phyloP scores from a whole-genome alignment of 2,888 invertebrate species.

The Nezara viridula region DNA sequence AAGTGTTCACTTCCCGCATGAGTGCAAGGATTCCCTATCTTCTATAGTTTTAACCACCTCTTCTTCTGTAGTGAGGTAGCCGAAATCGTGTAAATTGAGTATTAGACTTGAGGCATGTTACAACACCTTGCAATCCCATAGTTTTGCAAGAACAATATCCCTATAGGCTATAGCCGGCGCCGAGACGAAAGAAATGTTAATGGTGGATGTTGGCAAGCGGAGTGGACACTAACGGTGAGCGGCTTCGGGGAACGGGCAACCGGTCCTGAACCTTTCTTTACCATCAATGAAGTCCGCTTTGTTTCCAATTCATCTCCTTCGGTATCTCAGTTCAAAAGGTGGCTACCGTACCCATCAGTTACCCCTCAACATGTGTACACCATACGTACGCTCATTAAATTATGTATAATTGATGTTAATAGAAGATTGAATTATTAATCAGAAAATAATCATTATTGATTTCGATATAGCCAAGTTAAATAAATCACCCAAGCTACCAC shows the following conservation, averaged over 20 bases:
- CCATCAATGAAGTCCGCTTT: constrained; percentile 34
- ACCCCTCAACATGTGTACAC: background rate
- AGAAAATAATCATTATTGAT: no score
- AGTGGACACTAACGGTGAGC: constrained; percentile 36
- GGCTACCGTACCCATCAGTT: background rate
- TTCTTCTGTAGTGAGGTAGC: no score
- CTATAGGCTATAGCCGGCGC: background rate
- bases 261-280: constrained; percentile 11
- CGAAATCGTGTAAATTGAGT: no score
- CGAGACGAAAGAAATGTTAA: constrained; percentile 41
- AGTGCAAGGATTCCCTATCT: no score
- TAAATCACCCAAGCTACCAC: no score
- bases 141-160: background rate
- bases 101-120: no score
- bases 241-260: constrained; percentile 22
- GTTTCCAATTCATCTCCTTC: background rate
- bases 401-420: background rate
- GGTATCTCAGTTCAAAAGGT: background rate
- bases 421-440: no score
- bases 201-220: constrained; percentile 8
- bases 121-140: no score
- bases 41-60: no score
- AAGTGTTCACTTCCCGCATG: no score
- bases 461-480: no score
- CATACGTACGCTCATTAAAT: background rate